These are phyloP conservation scores for Hapalemur alaotrensis DNA, from an alignment of 2,797 vertebrate species.

Conservation along the genomic window DNA sequence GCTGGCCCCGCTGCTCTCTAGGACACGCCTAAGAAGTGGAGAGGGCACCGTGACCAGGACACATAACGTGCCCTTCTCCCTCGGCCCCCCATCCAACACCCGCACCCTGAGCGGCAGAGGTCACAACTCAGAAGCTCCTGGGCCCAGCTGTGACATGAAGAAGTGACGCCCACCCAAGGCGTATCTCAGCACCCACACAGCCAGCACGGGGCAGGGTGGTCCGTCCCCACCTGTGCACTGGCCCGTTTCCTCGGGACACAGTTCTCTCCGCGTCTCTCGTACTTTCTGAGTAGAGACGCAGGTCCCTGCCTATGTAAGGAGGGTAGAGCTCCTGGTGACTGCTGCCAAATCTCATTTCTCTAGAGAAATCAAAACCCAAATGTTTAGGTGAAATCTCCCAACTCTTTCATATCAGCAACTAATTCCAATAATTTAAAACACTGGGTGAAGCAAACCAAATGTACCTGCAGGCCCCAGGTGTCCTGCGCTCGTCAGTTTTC, in stretches of 20 bases:
- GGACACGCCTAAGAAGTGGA: not conserved
- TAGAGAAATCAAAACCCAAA: not conserved
- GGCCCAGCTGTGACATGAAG: not conserved
- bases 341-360: not conserved
- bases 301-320: not conserved
- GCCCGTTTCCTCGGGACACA: not conserved
- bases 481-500: not conserved
- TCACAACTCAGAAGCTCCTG: not conserved
- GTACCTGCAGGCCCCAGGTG: not conserved
- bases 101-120: not conserved
- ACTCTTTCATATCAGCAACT: not conserved
- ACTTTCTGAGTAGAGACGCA: not conserved
- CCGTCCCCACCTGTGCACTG: fast-evolving
- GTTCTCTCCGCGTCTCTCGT: not conserved
- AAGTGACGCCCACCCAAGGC: not conserved
- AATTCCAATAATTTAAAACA: slow-evolving; percentile 18
- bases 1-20: not conserved
- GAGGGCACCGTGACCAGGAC: not conserved
- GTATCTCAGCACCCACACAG: not conserved
- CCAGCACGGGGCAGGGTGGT: not conserved
- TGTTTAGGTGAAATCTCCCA: not conserved
- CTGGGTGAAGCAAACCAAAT: not conserved
- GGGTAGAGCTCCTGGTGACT: not conserved
- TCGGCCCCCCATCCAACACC: fast-evolving
- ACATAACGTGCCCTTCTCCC: not conserved